Evolutionary conservation across 2,113 vertebrate genomes (phyloP), one percentile per base, ranked within the genome.

Genomic region (Salvelinus fontinalis): DNA sequence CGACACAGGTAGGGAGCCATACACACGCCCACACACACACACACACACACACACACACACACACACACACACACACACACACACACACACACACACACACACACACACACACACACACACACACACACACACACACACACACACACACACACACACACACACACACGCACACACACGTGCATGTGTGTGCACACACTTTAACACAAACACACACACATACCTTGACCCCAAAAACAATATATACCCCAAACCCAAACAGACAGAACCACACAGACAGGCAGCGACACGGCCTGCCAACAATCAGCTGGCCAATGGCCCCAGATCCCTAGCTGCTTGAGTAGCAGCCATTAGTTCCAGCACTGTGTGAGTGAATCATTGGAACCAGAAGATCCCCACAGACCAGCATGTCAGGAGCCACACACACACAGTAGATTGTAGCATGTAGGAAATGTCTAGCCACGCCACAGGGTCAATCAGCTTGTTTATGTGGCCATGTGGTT

Each of bases 341-440:
- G 49, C 83, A 83, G 31, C 75, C 73, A 92, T 93, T 93, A 87
- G 90, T 93, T 93, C 89, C 91, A 92, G 88, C 68, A 77, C 70
- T 83, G 79, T 49, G 49, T 89, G 64, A 81, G 80, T 81, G 83
- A 71, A 91, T 88, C 90, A 93, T 90, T 91, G 81, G 88, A 93
- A 90, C 86, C 92, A 94, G 91, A 93, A 92, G 90, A 89, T 85
- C 69, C 67, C 78, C 70, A 2, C 64, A 86, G 82, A 83, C 76
- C 74, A 70, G 76, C 59, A 75, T 80, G 82, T 82, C 83, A 77
- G 81, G 74, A 75, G 79, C 57, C 66, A 34, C 27, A 29, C 29
- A 34, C 39, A 67, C 60, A 70, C 34, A 48, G 68, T 13, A 75
- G 48, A n/a, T 57, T 81, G 71, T 77, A 76, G 75, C 60, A 11